Percentiles rank a stretch among this genome's conserved stretches.
These are phyloP conservation scores for Dynastes tityus DNA, from an alignment of 2,888 invertebrate species.

Conservation along the genomic window DNA sequence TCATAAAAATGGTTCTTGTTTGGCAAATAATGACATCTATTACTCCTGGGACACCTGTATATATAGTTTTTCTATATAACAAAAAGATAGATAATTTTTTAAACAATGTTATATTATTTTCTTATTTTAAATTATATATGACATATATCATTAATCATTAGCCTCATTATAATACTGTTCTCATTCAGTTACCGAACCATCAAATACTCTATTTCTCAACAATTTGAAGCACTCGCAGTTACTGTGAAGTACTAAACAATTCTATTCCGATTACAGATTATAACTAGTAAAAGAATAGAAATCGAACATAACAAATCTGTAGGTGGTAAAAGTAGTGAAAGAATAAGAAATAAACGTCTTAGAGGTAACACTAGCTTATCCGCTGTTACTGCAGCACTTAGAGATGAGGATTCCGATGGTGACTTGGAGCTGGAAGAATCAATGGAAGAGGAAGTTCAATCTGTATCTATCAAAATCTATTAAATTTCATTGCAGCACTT, in stretches of 20 bases:
- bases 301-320: slow-evolving; percentile 80
- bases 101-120: too few species aligned
- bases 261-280: slow-evolving; percentile 70
- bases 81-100: too few species aligned
- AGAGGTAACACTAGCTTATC: slow-evolving; percentile 73
- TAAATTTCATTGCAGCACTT: not conserved
- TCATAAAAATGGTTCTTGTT: too few species aligned
- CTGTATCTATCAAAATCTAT: slow-evolving; percentile 30
- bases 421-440: slow-evolving; percentile 75
- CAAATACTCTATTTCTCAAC: too few species aligned
- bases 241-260: not conserved
- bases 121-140: too few species aligned
- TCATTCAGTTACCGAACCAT: too few species aligned
- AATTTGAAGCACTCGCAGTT: too few species aligned
- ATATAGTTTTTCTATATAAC: too few species aligned
- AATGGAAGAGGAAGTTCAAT: slow-evolving; percentile 67
- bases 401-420: slow-evolving; percentile 77
- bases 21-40: too few species aligned
- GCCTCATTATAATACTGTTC: too few species aligned
- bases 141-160: too few species aligned
- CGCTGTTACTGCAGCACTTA: slow-evolving; percentile 75
- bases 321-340: slow-evolving; percentile 79
- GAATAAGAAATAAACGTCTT: slow-evolving; percentile 77
- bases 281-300: slow-evolving; percentile 80
- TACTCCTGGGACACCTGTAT: too few species aligned